Conservation (phyloP, 2,797 vertebrate genomes). For the Aulostomus chinensis region DNA sequence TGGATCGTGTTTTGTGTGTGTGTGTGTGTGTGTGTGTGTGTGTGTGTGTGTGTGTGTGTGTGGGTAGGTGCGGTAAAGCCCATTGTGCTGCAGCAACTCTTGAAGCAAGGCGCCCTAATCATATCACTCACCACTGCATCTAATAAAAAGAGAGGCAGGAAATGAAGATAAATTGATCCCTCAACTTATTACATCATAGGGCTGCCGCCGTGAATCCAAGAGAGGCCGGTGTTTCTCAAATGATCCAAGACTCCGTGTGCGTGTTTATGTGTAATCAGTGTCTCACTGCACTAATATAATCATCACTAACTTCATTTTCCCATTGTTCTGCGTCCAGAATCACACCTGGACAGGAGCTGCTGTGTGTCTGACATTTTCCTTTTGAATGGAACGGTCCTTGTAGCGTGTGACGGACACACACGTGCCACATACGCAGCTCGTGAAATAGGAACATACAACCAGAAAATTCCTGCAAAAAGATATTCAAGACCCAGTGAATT, state of each 20-base stretch:
- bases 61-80: background rate
- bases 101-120: constrained; percentile 28
- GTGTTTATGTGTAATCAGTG: constrained; percentile 14
- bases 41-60: constrained; percentile 5
- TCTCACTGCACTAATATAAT: constrained; percentile 4
- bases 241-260: constrained; percentile 15
- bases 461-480: no score
- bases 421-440: no score
- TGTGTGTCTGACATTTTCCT: no score
- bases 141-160: constrained; percentile 50
- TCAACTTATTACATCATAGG: constrained; percentile 36
- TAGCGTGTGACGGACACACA: no score
- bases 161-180: constrained; percentile 53
- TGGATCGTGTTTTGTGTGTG: background rate
- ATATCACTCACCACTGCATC: constrained; percentile 32
- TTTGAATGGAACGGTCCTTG: no score
- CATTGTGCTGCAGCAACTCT: constrained; percentile 11
- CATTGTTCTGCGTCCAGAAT: constrained; percentile 22
- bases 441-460: no score
- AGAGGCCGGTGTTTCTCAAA: constrained; percentile 48
- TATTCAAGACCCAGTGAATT: no score
- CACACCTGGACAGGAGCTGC: constrained; percentile 9
- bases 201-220: constrained; percentile 33
- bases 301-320: constrained; percentile 21
- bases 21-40: background rate